These are phyloP conservation scores for Apostichopus californicus DNA, from an alignment of 35 echinoderm and acorn worm species.

Conservation along the genomic window DNA sequence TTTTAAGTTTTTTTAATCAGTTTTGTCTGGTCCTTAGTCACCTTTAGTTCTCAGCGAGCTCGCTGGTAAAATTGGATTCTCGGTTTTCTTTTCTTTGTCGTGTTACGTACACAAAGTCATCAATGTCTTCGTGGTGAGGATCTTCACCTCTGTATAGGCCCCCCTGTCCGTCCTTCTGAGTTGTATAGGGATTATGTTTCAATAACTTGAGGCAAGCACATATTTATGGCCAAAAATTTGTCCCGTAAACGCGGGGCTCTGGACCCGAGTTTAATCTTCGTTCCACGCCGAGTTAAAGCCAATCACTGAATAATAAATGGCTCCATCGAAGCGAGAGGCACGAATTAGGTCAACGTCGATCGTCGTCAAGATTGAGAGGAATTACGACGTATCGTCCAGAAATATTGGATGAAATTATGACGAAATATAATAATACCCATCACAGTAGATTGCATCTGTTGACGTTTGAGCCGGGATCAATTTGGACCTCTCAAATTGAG, in stretches of 20 bases:
- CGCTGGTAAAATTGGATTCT: too few relatives aligned
- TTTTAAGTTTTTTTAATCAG: too few relatives aligned
- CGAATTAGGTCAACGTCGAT: not conserved
- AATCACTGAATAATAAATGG: not conserved
- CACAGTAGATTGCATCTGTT: not conserved
- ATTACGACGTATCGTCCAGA: not conserved
- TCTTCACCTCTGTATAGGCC: not conserved
- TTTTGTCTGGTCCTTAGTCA: too few relatives aligned
- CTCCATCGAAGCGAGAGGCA: not conserved
- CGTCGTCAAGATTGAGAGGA: not conserved
- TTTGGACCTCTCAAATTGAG: slow-evolving; percentile 1
- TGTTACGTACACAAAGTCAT: too few relatives aligned
- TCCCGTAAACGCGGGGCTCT: not conserved
- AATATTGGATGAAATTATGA: not conserved
- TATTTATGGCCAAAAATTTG: not conserved
- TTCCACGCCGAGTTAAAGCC: not conserved
- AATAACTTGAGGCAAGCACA: not conserved
- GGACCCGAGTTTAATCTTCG: not conserved
- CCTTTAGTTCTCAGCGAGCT: too few relatives aligned
- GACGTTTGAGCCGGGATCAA: not conserved
- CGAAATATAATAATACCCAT: not conserved
- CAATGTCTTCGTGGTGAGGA: too few relatives aligned
- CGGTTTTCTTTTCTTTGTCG: too few relatives aligned
- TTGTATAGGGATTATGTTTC: not conserved
- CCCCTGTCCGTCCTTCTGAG: not conserved